phyloP scores from a whole-genome alignment of 2,888 invertebrate species.

The Polydrusus tereticollis region DNA sequence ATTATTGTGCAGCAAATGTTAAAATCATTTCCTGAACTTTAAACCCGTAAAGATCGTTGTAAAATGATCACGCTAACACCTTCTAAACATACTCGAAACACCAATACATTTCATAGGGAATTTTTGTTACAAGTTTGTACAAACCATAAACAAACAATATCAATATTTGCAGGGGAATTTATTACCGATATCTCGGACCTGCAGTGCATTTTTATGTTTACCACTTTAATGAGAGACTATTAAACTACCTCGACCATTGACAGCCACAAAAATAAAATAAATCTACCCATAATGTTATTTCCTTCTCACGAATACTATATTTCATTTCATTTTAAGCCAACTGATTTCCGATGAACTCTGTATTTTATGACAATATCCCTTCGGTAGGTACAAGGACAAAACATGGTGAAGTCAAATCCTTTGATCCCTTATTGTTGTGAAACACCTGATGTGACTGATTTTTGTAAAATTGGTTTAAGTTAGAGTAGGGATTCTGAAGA shows the following conservation, averaged over 20 bases:
- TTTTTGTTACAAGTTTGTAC: background rate
- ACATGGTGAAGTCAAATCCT: background rate
- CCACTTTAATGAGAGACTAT: conserved; percentile 15
- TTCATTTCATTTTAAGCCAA: background rate
- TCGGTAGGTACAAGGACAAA: background rate
- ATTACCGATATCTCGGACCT: conserved; percentile 4
- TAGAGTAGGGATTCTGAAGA: no score
- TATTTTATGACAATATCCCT: background rate
- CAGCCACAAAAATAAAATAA: conserved; percentile 6
- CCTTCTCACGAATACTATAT: background rate
- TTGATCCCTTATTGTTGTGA: conserved; percentile 1
- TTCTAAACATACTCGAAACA: no score
- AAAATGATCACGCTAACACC: no score
- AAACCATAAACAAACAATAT: background rate
- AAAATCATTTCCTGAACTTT: no score
- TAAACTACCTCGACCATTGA: background rate
- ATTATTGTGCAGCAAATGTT: no score
- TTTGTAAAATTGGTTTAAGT: no score
- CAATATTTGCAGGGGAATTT: conserved; percentile 7
- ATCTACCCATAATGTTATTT: background rate
- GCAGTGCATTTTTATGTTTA: conserved; percentile 15
- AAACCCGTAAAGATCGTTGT: no score
- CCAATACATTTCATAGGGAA: background rate
- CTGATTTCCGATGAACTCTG: background rate
- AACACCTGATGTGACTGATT: no score